phyloP scores from a whole-genome alignment of 2,797 vertebrate genomes.

The Benthosema pterotum region DNA sequence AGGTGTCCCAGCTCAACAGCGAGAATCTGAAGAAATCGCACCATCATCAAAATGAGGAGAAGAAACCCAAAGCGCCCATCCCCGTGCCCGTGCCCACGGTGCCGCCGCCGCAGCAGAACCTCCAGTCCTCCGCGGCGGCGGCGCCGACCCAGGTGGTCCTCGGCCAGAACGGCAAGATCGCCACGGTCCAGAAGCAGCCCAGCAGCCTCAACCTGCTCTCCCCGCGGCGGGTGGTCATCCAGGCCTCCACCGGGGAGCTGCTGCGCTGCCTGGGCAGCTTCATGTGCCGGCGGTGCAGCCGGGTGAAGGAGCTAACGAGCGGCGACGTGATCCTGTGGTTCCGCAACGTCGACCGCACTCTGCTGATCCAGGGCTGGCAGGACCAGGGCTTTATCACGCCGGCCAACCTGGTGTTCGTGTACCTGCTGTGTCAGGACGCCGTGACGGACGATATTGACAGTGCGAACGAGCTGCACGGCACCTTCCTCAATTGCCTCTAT shows the following conservation, averaged over 20 bases:
- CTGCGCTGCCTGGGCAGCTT: constrained; percentile 94
- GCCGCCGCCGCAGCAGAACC: constrained; percentile 60
- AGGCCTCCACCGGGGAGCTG: constrained; percentile 96
- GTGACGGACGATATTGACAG: constrained; percentile 85
- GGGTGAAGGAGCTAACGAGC: constrained; percentile 89
- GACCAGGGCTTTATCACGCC: constrained; percentile 98
- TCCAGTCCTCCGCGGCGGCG: too few relatives aligned
- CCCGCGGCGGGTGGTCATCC: constrained; percentile 89
- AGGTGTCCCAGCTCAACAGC: constrained; percentile 77
- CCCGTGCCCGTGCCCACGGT: constrained; percentile 81
- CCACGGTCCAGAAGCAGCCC: constrained; percentile 74
- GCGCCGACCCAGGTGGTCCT: constrained; percentile 19
- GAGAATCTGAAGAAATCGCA: constrained; percentile 78
- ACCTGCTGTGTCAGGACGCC: constrained; percentile 92
- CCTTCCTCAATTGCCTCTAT: constrained; percentile 96
- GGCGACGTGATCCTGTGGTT: constrained; percentile 94
- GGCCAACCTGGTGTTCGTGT: constrained; percentile 96
- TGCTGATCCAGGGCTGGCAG: constrained; percentile 97
- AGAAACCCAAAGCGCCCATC: constrained; percentile 79
- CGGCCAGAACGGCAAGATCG: constrained; percentile 48
- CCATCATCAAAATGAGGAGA: constrained; percentile 82
- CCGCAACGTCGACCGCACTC: constrained; percentile 93
- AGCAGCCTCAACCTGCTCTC: constrained; percentile 78
- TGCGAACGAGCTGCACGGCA: constrained; percentile 88
- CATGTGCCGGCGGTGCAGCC: constrained; percentile 91